Percentiles rank a stretch among this genome's conserved stretches.
Evolutionary conservation across 2,113 vertebrate species (phyloP).

Genomic region (Isichthys henryi): DNA sequence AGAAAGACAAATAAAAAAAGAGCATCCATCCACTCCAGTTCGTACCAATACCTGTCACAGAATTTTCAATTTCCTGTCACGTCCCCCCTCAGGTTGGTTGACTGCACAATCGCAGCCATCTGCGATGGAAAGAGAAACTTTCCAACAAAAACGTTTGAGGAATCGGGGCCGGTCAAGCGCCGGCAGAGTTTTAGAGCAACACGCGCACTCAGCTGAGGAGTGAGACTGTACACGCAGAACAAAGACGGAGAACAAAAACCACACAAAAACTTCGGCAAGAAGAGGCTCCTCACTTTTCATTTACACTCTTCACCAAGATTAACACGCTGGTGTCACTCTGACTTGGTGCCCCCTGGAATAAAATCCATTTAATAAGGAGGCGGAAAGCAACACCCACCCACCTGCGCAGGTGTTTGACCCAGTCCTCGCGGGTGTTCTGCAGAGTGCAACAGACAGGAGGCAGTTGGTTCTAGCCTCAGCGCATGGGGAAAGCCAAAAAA

Average conservation of each 20-base stretch:
- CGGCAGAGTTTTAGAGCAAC: not conserved
- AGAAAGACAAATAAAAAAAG: not conserved
- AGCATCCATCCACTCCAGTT: not conserved
- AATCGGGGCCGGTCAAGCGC: not conserved
- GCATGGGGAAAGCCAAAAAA: slow-evolving; percentile 20
- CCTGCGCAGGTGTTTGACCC: not conserved
- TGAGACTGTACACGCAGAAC: not conserved
- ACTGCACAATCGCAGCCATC: not conserved
- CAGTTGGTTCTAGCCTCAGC: not conserved
- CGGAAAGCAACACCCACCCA: not conserved
- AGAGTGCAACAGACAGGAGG: too few relatives aligned
- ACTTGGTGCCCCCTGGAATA: not conserved
- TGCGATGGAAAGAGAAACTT: not conserved
- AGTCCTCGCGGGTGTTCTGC: not conserved
- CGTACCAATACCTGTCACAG: not conserved
- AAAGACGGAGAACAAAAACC: not conserved
- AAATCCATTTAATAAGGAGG: not conserved
- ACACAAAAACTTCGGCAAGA: not conserved
- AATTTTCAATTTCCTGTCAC: not conserved
- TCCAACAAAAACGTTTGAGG: not conserved
- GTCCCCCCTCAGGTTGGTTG: not conserved
- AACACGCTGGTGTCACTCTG: not conserved
- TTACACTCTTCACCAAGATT: not conserved
- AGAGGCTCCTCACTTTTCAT: not conserved
- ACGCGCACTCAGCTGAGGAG: not conserved